Evolutionary conservation across 2,797 vertebrate genomes (phyloP).

Genomic region (Brachyrhaphis roseni): DNA sequence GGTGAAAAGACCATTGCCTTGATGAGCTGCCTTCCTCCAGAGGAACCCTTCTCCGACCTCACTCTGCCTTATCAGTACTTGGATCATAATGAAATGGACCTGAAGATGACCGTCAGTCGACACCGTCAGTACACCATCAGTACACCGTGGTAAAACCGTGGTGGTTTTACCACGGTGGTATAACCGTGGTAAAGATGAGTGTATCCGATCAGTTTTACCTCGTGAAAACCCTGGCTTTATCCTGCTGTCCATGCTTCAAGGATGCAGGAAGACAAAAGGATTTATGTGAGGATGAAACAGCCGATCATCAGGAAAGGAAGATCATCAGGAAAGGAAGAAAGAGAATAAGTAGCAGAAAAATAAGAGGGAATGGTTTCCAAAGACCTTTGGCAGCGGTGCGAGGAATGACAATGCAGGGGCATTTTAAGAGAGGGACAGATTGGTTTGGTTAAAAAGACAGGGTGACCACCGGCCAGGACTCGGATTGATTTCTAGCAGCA

Average conservation of each 20-base stretch:
- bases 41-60: conserved; percentile 40
- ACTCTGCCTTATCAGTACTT: conserved; percentile 56
- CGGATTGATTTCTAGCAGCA: conserved; percentile 57
- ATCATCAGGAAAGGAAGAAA: conserved; percentile 43
- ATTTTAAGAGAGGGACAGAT: conserved; percentile 41
- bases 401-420: conserved; percentile 53
- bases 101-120: no score
- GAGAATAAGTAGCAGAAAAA: conserved; percentile 39
- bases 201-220: no score
- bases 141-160: no score
- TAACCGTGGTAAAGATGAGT: no score
- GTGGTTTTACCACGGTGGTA: no score
- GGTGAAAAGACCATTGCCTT: conserved; percentile 58
- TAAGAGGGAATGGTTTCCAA: conserved; percentile 46
- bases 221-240: conserved; percentile 66
- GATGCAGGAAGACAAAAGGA: conserved; percentile 72
- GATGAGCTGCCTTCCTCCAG: conserved; percentile 58
- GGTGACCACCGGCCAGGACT: conserved; percentile 54
- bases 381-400: conserved; percentile 59
- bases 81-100: conserved; percentile 80
- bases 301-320: conserved; percentile 45
- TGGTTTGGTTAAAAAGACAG: conserved; percentile 40
- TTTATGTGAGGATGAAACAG: conserved; percentile 74
- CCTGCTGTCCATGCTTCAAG: conserved; percentile 61
- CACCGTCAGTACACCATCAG: no score